A percentile compares a stretch with the other conserved stretches of the same genome.
Evolutionary conservation across 1,140 invertebrate genomes (phyloP).

Genomic region (Sitobion miscanthi): DNA sequence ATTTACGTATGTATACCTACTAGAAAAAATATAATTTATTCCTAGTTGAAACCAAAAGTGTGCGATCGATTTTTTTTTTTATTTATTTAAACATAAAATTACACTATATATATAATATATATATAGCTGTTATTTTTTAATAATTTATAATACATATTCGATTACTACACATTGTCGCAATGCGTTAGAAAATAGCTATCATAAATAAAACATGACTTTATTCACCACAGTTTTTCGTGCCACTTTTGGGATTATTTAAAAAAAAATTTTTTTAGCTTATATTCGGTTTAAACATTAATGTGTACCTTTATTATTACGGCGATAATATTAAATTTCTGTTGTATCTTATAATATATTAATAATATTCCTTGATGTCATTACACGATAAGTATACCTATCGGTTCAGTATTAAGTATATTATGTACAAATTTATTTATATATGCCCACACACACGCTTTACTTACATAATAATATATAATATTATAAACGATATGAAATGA

Average conservation of each 20-base stretch:
- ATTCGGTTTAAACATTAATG: neutral
- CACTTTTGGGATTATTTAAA: neutral
- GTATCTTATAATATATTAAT: neutral
- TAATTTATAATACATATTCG: neutral
- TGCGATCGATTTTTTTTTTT: neutral
- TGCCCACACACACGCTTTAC: neutral
- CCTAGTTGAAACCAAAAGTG: constrained; percentile 32
- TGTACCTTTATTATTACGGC: neutral
- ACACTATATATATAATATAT: neutral
- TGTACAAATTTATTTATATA: neutral
- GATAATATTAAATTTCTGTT: neutral
- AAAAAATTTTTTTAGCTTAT: neutral
- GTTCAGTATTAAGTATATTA: neutral
- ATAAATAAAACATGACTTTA: neutral
- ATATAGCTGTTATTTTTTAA: neutral
- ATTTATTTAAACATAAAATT: neutral
- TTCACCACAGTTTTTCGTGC: neutral
- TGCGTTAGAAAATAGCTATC: neutral
- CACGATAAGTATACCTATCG: neutral
- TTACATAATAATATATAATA: neutral
- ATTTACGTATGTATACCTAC: neutral
- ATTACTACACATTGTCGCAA: neutral
- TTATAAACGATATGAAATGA: neutral
- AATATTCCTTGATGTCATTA: neutral
- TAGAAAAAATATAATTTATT: neutral